These are phyloP conservation scores for Atta colombica DNA, from an alignment of 1,140 invertebrate species.

Conservation along the genomic window DNA sequence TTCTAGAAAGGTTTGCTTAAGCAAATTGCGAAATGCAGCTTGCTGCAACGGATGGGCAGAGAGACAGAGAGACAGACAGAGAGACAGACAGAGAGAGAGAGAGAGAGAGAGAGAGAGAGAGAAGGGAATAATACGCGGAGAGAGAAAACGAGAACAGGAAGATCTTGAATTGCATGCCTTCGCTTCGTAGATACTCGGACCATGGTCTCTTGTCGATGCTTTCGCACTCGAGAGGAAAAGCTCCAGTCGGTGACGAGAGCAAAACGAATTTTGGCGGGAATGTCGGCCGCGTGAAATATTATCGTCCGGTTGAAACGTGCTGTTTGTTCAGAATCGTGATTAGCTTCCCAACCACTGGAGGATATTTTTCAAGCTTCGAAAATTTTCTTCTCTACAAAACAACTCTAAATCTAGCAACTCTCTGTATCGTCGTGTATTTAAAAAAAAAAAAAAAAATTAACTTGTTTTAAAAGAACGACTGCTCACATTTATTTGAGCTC, in stretches of 20 bases:
- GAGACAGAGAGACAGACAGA: background rate
- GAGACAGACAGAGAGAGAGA: background rate
- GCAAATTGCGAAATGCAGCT: slow-evolving; percentile 79
- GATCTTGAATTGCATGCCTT: slow-evolving; percentile 67
- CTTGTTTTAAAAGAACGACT: background rate
- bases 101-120: background rate
- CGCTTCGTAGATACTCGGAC: slow-evolving; percentile 46
- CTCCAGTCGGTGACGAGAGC: slow-evolving; percentile 22
- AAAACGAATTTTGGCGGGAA: slow-evolving; percentile 66
- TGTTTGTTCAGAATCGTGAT: slow-evolving; percentile 47
- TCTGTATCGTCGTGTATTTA: background rate
- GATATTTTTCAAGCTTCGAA: background rate
- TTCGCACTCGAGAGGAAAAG: background rate
- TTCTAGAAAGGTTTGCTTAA: slow-evolving; percentile 81
- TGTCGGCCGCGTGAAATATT: slow-evolving; percentile 50
- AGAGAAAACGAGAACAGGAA: background rate
- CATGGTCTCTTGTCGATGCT: slow-evolving; percentile 8
- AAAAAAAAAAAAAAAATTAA: background rate
- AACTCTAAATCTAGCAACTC: no score
- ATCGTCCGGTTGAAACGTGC: background rate
- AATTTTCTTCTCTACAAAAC: background rate
- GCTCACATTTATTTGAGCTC: background rate
- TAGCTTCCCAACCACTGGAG: slow-evolving; percentile 9
- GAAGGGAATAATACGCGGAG: background rate
- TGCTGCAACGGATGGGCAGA: slow-evolving; percentile 3